These are phyloP conservation scores for Elephas maximus DNA, from an alignment of 2,113 vertebrate species.

Conservation along the genomic window DNA sequence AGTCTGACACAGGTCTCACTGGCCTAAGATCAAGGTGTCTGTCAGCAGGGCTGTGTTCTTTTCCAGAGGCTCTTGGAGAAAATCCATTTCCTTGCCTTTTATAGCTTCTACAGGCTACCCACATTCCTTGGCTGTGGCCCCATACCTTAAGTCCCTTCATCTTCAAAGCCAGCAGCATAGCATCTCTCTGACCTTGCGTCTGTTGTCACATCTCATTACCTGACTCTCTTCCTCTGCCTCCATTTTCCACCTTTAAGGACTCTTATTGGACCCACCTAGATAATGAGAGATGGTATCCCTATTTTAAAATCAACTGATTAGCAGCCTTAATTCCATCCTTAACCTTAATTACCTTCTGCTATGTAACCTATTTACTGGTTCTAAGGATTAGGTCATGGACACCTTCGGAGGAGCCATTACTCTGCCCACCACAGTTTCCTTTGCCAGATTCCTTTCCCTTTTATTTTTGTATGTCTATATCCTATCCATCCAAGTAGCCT, in stretches of 20 bases:
- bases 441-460: background rate
- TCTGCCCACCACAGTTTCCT: background rate
- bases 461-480: background rate
- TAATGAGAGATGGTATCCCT: background rate
- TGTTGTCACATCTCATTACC: background rate
- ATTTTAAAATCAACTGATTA: slow-evolving; percentile 9
- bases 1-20: too few relatives aligned
- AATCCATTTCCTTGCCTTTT: too few relatives aligned
- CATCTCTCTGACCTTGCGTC: background rate
- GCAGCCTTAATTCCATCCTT: background rate
- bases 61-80: too few relatives aligned
- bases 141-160: background rate
- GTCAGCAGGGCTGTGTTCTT: too few relatives aligned
- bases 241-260: background rate
- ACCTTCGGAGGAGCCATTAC: background rate
- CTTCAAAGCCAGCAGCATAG: background rate
- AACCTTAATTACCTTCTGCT: background rate
- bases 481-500: background rate
- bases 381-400: background rate
- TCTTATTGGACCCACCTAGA: background rate
- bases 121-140: background rate
- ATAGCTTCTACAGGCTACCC: background rate
- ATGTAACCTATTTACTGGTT: background rate
- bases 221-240: background rate
- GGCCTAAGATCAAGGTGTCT: too few relatives aligned